These are phyloP conservation scores for Asteroscopus sphinx DNA, from an alignment of 2,888 invertebrate genomes.

Conservation along the genomic window DNA sequence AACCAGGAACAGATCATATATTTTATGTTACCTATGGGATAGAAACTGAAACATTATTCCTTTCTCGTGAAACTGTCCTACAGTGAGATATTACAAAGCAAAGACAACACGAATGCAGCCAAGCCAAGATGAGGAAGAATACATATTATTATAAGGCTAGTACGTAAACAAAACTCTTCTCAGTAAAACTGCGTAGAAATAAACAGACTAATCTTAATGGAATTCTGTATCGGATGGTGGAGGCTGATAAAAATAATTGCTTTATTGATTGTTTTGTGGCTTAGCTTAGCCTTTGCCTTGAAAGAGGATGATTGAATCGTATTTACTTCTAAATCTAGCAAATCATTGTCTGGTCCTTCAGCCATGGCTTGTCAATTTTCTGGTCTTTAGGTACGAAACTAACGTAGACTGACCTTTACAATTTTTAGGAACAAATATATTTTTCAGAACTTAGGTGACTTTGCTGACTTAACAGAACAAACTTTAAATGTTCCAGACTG, in stretches of 20 bases:
- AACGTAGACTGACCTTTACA: neutral
- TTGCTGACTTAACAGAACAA: neutral
- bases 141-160: conserved; percentile 42
- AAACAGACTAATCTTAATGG: conserved; percentile 37
- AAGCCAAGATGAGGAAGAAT: conserved; percentile 29
- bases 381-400: too few species aligned
- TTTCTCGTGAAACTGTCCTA: conserved; percentile 27
- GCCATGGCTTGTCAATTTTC: too few species aligned
- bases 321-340: conserved; percentile 1
- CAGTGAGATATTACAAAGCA: conserved; percentile 35
- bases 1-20: conserved; percentile 9
- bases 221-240: conserved; percentile 33
- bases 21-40: conserved; percentile 3
- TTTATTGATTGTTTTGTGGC: conserved; percentile 40
- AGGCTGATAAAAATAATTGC: conserved; percentile 50
- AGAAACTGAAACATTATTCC: conserved; percentile 22
- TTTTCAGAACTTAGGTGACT: neutral
- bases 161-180: conserved; percentile 42
- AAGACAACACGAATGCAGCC: conserved; percentile 37
- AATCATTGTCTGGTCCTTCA: neutral
- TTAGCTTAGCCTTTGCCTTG: conserved; percentile 4
- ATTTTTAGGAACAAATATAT: neutral
- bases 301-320: conserved; percentile 3
- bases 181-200: conserved; percentile 37
- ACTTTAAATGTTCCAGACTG: neutral